Base-by-base conservation (phyloP, 2,888 invertebrate genomes). In the Trissonchulus latispiculum region DNA sequence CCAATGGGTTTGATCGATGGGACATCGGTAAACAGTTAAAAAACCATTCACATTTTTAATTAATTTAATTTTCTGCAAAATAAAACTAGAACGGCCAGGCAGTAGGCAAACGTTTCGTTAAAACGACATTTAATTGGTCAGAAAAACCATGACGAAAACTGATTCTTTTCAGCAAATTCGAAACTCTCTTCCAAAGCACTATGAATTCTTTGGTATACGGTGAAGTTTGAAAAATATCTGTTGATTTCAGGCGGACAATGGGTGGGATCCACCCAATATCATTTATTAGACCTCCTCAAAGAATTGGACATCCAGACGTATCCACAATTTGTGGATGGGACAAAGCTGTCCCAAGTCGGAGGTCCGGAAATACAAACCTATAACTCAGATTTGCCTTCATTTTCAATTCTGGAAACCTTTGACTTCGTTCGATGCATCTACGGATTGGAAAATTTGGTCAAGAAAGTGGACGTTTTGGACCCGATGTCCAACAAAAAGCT, bases 201-300 rank as follows among this genome's bases (percentile, higher is more conserved):
- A n/a, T n/a, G n/a, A n/a, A n/a, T n/a, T n/a, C n/a, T n/a, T n/a
- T n/a, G n/a, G n/a, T n/a, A n/a, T n/a, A n/a, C n/a, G n/a, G n/a
- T n/a, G n/a, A n/a, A n/a, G n/a, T n/a, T n/a, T n/a, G n/a, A n/a
- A n/a, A n/a, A n/a, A n/a, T n/a, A n/a, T 33, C 28, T 32, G 79
- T 83, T 33, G 83, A 84, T 75, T 76, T 84, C 23, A 84, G 66
- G 85, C 23, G 85, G 83, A 2, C 82, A 85, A 28, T 85, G 84
- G 79, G 83, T 85, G 23, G 84, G 84, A 1, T 80, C 82, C 8
- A 81, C 82, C 1, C 85, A 85, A 76, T 79, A 80, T 72, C 79
- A 84, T 61, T 77, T 85, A 3, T 76, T 84, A 48, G 77, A 82
- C 28, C 75, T 85, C 61, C 78, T 82, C 48, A 77, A 81, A 67